Evolutionary conservation across 2,113 vertebrate genomes (phyloP).

Genomic region (Serinus canaria): DNA sequence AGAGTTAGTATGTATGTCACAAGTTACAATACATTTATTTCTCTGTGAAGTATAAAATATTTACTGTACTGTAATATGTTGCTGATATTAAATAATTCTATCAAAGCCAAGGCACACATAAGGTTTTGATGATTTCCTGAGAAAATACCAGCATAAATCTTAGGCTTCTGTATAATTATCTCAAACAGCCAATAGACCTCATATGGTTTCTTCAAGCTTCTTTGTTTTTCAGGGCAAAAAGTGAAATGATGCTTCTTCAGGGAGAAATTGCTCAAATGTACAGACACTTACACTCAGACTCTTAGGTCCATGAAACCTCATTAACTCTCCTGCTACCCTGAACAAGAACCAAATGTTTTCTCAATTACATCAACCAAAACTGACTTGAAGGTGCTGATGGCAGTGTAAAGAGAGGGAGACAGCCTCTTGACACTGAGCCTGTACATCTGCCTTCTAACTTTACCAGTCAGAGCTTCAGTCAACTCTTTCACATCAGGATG

Average conservation of each 20-base stretch:
- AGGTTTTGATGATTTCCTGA: background rate
- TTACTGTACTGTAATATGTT: slow-evolving; percentile 14
- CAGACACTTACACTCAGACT: background rate
- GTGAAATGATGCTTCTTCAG: background rate
- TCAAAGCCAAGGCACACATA: slow-evolving; percentile 1
- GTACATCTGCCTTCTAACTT: background rate
- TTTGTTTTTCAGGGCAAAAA: background rate
- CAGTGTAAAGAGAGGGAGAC: background rate
- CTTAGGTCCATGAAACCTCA: background rate
- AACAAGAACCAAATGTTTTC: background rate
- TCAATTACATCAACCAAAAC: background rate
- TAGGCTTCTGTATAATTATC: background rate
- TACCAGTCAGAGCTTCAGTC: background rate
- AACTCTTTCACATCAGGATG: background rate
- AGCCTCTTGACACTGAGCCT: background rate
- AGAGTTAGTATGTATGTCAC: background rate
- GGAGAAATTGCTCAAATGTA: background rate
- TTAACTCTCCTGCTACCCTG: background rate
- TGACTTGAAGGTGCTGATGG: background rate
- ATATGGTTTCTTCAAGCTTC: background rate
- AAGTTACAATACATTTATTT: slow-evolving; percentile 32
- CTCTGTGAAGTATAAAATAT: slow-evolving; percentile 44
- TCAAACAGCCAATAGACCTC: background rate
- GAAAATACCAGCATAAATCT: slow-evolving; percentile 6
- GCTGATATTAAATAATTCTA: slow-evolving; percentile 58